Conservation (phyloP, 2,113 vertebrate species). For the Cynopterus brachyotis region DNA sequence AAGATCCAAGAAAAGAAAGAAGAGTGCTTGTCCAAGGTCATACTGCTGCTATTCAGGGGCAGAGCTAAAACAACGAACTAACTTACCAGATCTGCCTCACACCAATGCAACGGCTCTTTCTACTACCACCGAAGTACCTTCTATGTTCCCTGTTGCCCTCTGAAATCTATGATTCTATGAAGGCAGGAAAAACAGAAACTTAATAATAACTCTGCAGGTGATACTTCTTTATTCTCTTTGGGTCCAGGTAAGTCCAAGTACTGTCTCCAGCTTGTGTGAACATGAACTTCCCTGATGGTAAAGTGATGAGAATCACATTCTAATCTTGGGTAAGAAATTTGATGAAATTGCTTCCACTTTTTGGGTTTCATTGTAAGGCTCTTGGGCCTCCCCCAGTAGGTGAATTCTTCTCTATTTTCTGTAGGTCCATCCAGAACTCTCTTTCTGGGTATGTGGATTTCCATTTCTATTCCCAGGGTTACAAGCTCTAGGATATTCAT, state of each 20-base stretch:
- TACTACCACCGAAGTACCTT: neutral
- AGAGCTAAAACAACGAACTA: neutral
- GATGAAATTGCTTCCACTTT: neutral
- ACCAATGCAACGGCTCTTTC: neutral
- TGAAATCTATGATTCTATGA: neutral
- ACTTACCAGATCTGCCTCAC: neutral
- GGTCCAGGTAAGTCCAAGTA: neutral
- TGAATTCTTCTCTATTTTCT: neutral
- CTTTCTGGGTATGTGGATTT: neutral
- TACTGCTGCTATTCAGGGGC: neutral
- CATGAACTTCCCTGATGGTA: neutral
- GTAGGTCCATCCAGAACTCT: neutral
- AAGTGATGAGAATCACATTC: neutral
- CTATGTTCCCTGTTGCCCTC: neutral
- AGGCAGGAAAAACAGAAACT: neutral
- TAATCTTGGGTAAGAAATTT: neutral
- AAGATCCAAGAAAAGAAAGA: neutral
- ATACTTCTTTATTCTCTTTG: neutral
- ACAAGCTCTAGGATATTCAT: neutral
- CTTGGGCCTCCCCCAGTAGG: neutral
- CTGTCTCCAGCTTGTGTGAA: neutral
- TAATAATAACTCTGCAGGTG: neutral
- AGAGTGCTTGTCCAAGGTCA: neutral
- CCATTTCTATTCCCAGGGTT: conserved; percentile 6
- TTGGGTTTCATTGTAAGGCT: neutral